These are phyloP conservation scores for Cephus cinctus DNA, from an alignment of 1,140 invertebrate genomes.

Conservation along the genomic window DNA sequence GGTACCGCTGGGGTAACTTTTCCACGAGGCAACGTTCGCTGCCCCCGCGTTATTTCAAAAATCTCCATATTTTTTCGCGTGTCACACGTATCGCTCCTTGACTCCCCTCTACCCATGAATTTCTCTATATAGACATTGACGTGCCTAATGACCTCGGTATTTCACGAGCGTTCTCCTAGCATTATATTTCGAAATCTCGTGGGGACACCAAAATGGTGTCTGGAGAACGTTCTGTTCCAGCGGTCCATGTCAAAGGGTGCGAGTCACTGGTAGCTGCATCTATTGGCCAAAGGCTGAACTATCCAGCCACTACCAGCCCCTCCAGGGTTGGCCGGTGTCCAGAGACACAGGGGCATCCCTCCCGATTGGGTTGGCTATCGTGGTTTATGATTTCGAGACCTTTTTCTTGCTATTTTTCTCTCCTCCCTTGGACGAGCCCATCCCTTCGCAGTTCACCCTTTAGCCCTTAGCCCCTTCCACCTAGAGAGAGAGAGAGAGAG, in stretches of 20 bases:
- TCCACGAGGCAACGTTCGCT: too few species aligned
- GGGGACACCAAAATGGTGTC: too few species aligned
- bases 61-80: too few species aligned
- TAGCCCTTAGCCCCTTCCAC: constrained; percentile 29
- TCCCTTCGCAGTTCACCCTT: constrained; percentile 7
- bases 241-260: constrained; percentile 13
- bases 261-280: constrained; percentile 33
- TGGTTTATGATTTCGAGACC: background rate
- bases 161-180: too few species aligned
- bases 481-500: background rate
- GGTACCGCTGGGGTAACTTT: too few species aligned
- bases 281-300: constrained; percentile 28
- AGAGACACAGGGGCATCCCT: background rate
- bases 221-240: too few species aligned
- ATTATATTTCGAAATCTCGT: too few species aligned
- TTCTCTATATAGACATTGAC: too few species aligned
- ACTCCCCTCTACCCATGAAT: too few species aligned
- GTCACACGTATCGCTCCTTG: too few species aligned
- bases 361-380: background rate
- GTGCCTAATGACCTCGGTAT: too few species aligned
- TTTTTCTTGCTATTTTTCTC: background rate
- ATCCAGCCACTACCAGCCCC: constrained; percentile 14
- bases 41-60: too few species aligned
- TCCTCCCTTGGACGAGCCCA: background rate
- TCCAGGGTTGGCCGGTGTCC: background rate